phyloP scores from a whole-genome alignment of 2,797 vertebrate species.

The Syngnathus rostellatus region DNA sequence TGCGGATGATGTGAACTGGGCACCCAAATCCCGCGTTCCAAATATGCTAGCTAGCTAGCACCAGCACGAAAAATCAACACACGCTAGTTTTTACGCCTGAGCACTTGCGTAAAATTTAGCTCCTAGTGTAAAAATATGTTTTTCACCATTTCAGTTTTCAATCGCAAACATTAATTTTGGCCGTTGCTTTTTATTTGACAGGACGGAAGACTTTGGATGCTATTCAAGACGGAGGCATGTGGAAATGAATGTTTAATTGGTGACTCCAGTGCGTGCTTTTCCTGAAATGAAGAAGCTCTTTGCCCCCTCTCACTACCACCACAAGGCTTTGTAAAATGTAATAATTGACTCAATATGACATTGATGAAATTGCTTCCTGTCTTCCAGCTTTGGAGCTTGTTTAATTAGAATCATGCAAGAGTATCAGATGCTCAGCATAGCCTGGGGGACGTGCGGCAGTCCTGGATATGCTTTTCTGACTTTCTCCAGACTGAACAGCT shows the following conservation, averaged over 20 bases:
- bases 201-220: conserved; percentile 18
- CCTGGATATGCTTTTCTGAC: neutral
- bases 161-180: neutral
- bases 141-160: neutral
- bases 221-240: conserved; percentile 7
- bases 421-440: conserved; percentile 21
- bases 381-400: conserved; percentile 18
- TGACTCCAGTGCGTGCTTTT: conserved; percentile 14
- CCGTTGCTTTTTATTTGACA: conserved; percentile 31
- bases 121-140: too few relatives aligned
- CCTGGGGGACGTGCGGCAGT: conserved; percentile 17
- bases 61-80: too few relatives aligned
- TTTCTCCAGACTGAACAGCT: conserved; percentile 8
- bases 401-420: conserved; percentile 33
- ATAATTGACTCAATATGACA: conserved; percentile 34
- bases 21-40: too few relatives aligned
- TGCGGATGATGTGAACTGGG: too few relatives aligned
- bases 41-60: too few relatives aligned
- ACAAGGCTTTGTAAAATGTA: conserved; percentile 19
- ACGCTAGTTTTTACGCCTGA: too few relatives aligned
- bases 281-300: conserved; percentile 6
- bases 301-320: neutral
- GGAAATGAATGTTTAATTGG: conserved; percentile 33
- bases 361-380: conserved; percentile 38
- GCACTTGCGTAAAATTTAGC: too few relatives aligned